Conservation (phyloP, 1,140 invertebrate genomes). For the Drosophila truncata region DNA sequence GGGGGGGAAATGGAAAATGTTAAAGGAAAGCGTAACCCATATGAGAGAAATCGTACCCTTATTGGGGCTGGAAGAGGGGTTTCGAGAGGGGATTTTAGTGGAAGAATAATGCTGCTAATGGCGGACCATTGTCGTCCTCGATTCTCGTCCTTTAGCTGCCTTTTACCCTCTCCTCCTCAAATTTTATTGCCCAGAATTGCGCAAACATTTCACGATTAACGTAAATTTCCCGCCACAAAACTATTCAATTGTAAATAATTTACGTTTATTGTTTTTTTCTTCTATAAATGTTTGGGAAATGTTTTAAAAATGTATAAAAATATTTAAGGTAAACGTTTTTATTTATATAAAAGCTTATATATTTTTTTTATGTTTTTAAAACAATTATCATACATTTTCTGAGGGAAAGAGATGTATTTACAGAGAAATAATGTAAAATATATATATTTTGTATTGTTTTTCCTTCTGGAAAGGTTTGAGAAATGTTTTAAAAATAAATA, state of each 20-base stretch:
- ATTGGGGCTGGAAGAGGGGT: background rate
- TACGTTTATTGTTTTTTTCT: slow-evolving; percentile 73
- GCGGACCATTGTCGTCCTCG: slow-evolving; percentile 69
- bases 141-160: background rate
- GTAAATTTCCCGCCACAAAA: slow-evolving; percentile 79
- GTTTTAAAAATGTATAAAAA: background rate
- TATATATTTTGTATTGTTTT: background rate
- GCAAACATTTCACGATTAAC: slow-evolving; percentile 34
- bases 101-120: slow-evolving; percentile 67
- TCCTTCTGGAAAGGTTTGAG: too few relatives aligned
- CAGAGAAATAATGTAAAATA: too few relatives aligned
- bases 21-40: slow-evolving; percentile 21
- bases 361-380: too few relatives aligned
- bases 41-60: slow-evolving; percentile 8
- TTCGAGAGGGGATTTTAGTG: background rate
- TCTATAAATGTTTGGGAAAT: background rate
- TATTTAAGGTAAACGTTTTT: background rate
- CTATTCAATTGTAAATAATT: slow-evolving; percentile 83
- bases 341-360: too few relatives aligned
- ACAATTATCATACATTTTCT: too few relatives aligned
- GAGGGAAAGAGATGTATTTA: too few relatives aligned
- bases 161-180: background rate
- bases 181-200: slow-evolving; percentile 52
- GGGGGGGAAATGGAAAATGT: background rate
- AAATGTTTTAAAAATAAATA: too few relatives aligned